A percentile compares a stretch with the other conserved stretches of the same genome.
Conservation (phyloP, 30 jellyfish, hydroid and myxozoan genomes). For the Clytia hemisphaerica region DNA sequence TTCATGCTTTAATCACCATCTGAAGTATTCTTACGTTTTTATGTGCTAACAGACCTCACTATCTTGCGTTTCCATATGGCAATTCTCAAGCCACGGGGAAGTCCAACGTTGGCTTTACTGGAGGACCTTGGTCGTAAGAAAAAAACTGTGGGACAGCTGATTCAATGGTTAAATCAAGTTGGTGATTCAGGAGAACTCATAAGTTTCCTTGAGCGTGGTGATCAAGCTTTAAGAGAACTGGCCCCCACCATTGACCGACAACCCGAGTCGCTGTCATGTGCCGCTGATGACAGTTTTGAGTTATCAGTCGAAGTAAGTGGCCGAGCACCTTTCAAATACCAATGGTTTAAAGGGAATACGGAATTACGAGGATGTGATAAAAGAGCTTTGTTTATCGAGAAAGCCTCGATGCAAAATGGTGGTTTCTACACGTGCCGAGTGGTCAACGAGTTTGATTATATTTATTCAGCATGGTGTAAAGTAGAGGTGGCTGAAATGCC, state of each 20-base stretch:
- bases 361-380: slow-evolving; percentile 15
- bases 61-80: slow-evolving; percentile 50
- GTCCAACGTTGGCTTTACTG: slow-evolving; percentile 63
- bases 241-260: slow-evolving; percentile 26
- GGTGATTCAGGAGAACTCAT: slow-evolving; percentile 25
- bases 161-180: slow-evolving; percentile 22
- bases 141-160: slow-evolving; percentile 32
- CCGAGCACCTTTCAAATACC: slow-evolving; percentile 41
- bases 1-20: no score
- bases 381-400: slow-evolving; percentile 10
- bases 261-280: slow-evolving; percentile 27
- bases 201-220: slow-evolving; percentile 14
- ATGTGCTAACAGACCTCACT: no score
- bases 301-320: slow-evolving; percentile 51
- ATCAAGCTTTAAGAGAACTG: neutral
- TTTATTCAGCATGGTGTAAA: slow-evolving; percentile 59
- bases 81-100: slow-evolving; percentile 57
- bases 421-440: slow-evolving; percentile 73
- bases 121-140: slow-evolving; percentile 52
- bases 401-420: slow-evolving; percentile 10
- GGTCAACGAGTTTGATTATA: slow-evolving; percentile 31
- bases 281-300: slow-evolving; percentile 34
- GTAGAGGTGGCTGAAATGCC: slow-evolving; percentile 43
- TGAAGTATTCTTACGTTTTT: no score
- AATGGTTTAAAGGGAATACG: slow-evolving; percentile 53